Conservation (phyloP, 2,113 vertebrate species). For the Pica pica region DNA sequence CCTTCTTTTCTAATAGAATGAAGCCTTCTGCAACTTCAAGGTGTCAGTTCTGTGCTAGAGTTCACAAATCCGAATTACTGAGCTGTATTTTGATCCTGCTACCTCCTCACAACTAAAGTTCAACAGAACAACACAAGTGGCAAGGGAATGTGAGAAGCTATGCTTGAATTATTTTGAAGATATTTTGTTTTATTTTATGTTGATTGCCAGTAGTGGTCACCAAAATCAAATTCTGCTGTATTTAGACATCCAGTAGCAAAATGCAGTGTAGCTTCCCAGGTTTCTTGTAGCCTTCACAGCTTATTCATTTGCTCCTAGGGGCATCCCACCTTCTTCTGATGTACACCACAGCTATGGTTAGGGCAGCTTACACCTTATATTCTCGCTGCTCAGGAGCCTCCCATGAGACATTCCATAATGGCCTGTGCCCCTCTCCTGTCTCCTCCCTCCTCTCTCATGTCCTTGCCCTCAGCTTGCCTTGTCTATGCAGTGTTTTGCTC, state of each 20-base stretch:
- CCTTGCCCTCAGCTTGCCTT: too few relatives aligned
- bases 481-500: accelerated
- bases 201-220: neutral
- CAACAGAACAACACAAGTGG: neutral
- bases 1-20: neutral
- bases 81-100: neutral
- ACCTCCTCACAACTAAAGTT: neutral
- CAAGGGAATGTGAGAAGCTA: neutral
- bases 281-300: neutral
- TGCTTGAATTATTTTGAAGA: neutral
- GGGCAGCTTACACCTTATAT: neutral
- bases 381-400: neutral
- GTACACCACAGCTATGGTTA: accelerated
- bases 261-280: neutral
- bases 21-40: neutral
- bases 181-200: neutral
- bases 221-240: neutral
- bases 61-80: neutral
- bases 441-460: neutral
- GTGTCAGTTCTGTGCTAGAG: neutral
- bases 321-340: neutral
- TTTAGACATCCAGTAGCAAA: neutral
- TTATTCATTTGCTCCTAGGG: neutral
- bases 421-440: neutral
- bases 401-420: accelerated